Conservation (phyloP, 2,797 vertebrate species). For the Jordanella pulchra region DNA sequence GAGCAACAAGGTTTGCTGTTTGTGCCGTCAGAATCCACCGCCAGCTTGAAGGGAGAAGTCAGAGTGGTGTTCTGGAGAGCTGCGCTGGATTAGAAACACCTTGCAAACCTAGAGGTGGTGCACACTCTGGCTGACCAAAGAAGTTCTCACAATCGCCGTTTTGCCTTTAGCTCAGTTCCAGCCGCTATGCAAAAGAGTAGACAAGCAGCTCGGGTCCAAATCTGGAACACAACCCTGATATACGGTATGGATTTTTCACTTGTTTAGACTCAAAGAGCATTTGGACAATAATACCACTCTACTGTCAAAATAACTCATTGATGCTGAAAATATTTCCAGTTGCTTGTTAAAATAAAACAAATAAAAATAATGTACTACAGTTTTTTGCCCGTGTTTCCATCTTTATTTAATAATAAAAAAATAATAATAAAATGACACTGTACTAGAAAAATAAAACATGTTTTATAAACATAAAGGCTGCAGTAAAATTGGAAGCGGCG, state of each 20-base stretch:
- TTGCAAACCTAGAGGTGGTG: slow-evolving; percentile 75
- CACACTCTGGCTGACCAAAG: slow-evolving; percentile 60
- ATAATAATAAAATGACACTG: slow-evolving; percentile 48
- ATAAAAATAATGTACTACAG: slow-evolving; percentile 4
- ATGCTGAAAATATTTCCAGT: slow-evolving; percentile 12
- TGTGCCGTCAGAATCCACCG: slow-evolving; percentile 75
- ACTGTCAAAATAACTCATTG: slow-evolving; percentile 55
- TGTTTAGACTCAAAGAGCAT: slow-evolving; percentile 54
- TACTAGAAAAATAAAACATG: slow-evolving; percentile 36
- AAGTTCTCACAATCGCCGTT: slow-evolving; percentile 61
- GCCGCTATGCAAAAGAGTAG: slow-evolving; percentile 51
- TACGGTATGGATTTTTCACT: slow-evolving; percentile 59
- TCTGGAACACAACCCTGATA: slow-evolving; percentile 47
- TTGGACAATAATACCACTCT: slow-evolving; percentile 52
- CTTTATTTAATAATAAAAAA: background rate
- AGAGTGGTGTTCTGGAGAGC: slow-evolving; percentile 52
- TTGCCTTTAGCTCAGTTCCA: slow-evolving; percentile 62
- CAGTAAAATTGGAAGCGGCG: slow-evolving; percentile 65
- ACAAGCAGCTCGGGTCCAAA: slow-evolving; percentile 43
- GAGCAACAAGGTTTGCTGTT: slow-evolving; percentile 66
- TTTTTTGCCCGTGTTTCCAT: slow-evolving; percentile 9
- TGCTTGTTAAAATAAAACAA: slow-evolving; percentile 14
- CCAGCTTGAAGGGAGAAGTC: slow-evolving; percentile 75
- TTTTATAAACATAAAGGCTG: slow-evolving; percentile 65
- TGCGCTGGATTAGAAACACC: slow-evolving; percentile 64